phyloP scores from a whole-genome alignment of 2,113 vertebrate genomes.

The Melanerpes aurifrons region DNA sequence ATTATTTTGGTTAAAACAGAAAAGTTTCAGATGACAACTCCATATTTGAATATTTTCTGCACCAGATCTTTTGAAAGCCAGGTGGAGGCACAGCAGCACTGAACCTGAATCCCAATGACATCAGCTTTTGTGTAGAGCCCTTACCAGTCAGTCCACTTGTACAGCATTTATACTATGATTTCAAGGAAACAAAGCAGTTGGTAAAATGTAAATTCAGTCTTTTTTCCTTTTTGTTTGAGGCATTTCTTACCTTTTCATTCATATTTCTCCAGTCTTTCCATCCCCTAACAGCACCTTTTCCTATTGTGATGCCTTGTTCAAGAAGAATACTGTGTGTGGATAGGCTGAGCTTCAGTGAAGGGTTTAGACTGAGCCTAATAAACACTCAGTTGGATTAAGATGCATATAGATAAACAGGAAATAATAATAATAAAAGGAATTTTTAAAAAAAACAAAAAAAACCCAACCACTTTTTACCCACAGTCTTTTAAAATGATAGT shows the following conservation, averaged over 20 bases:
- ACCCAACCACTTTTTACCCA: not conserved
- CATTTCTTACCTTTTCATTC: not conserved
- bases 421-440: no score
- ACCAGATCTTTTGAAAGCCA: not conserved
- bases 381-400: not conserved
- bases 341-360: not conserved
- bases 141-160: not conserved
- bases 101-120: not conserved
- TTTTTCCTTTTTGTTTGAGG: not conserved
- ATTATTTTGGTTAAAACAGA: not conserved
- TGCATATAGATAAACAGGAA: not conserved
- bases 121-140: not conserved
- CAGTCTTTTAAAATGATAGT: not conserved
- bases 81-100: not conserved
- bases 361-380: not conserved
- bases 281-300: not conserved
- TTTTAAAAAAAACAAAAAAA: no score
- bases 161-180: not conserved
- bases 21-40: not conserved
- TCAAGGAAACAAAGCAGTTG: not conserved
- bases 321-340: no score
- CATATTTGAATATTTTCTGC: not conserved
- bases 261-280: not conserved
- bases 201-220: not conserved
- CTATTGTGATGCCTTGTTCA: not conserved